Evolutionary conservation across 2,797 vertebrate species (phyloP), one percentile per base, ranked within the genome.

Genomic region (Garrulus glandarius): DNA sequence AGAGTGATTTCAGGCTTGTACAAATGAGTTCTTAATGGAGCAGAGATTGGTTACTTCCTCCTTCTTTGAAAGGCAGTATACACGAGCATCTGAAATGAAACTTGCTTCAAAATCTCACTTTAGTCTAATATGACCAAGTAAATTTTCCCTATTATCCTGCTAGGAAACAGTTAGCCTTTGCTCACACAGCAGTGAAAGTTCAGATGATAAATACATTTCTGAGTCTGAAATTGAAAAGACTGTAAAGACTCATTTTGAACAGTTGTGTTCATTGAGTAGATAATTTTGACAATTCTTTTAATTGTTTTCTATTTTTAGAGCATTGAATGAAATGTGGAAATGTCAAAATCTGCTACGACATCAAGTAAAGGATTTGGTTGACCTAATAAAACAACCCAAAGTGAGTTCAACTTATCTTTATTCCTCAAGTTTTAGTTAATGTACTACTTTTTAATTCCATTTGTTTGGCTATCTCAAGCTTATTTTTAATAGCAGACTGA

Each of bases 301-400:
- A 4, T 22, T n/a, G 64, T 53, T 76, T 36, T 22, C 12, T 75
- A 17, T n/a, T 96, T 96, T 93, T 97, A 99, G 99, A 98, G 99
- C 99, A 87, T 95, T 99, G 94, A 99, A 99, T 96, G 99, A 99
- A 98, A 99, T 99, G 99, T 99, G 99, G 99, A 99, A 99, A 96
- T 99, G 99, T 97, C 99, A 99, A 97, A 99, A 99, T 97, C 97
- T 99, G 94, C 97, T 99, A 85, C 98, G 99, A 92, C 98, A 99
- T 93, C 97, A 99, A 89, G 99, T 99, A 81, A 99, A 99, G 97
- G 99, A 99, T 98, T 98, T 99, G 97, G 98, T 99, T 92, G 99
- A 99, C 94, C 97, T 99, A 94, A 98, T 99, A 89, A 99, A 99
- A 96, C 99, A 99, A 95, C 99, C 99, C 29, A 99, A 99, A 98